Evolutionary conservation across 2,888 invertebrate species (phyloP).

Genomic region (Scaptomyza caliginosa): DNA sequence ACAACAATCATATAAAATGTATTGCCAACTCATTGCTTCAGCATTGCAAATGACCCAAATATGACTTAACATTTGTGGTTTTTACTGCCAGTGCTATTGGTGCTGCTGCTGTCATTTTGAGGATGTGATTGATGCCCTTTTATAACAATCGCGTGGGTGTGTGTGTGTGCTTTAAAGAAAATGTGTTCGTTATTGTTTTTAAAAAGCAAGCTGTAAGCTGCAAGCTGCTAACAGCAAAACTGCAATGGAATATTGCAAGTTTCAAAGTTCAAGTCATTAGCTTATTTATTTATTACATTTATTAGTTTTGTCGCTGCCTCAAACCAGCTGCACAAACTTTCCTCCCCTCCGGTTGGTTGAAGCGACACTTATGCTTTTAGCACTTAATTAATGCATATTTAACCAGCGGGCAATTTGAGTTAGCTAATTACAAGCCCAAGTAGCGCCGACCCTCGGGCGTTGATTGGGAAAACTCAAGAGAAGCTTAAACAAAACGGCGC

Average conservation of each 20-base stretch:
- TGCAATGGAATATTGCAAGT: conserved; percentile 4
- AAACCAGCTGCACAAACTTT: neutral
- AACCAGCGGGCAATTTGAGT: conserved; percentile 53
- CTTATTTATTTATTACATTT: conserved; percentile 18
- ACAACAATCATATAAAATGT: conserved; percentile 42
- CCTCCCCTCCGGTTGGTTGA: neutral
- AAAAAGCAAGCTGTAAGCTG: conserved; percentile 45
- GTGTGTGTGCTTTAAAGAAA: conserved; percentile 51
- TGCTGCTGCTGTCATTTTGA: conserved; percentile 11
- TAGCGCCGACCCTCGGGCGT: conserved; percentile 16
- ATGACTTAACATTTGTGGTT: conserved; percentile 61
- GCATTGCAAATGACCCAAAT: conserved; percentile 57
- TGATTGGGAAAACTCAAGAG: conserved; percentile 30
- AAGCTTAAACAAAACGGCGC: conserved; percentile 50
- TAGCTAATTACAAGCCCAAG: conserved; percentile 63
- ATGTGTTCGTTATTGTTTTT: conserved; percentile 61
- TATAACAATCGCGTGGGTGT: conserved; percentile 61
- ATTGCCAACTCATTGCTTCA: conserved; percentile 56
- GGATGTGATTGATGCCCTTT: conserved; percentile 66
- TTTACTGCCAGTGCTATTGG: conserved; percentile 4
- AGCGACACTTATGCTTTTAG: conserved; percentile 40
- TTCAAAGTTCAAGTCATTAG: conserved; percentile 11
- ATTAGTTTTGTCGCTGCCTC: neutral
- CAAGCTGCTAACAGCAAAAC: neutral
- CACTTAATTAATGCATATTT: conserved; percentile 72